These are phyloP conservation scores for Bedellia somnulentella DNA, from an alignment of 2,888 invertebrate species.

Conservation along the genomic window DNA sequence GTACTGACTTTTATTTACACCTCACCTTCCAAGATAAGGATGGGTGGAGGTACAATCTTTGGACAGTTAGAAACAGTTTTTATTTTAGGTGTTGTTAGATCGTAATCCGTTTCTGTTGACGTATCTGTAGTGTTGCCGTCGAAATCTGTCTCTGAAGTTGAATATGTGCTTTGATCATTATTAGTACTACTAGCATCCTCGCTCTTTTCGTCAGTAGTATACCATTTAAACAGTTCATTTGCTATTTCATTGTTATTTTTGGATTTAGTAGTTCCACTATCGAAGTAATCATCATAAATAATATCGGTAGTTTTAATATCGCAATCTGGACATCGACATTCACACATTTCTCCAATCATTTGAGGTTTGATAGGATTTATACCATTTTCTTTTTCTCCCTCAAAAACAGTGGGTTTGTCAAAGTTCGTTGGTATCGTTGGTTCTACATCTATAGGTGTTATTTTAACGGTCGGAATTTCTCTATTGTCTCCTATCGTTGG, in stretches of 20 bases:
- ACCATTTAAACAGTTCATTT: too few relatives aligned
- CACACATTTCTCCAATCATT: constrained; percentile 67
- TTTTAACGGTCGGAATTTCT: constrained; percentile 58
- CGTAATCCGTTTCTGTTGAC: constrained; percentile 13
- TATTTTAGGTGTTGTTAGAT: neutral
- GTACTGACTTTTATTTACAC: constrained; percentile 17
- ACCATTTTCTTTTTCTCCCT: constrained; percentile 15
- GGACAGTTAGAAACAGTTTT: constrained; percentile 20
- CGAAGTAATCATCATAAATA: constrained; percentile 35
- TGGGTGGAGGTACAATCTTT: constrained; percentile 62
- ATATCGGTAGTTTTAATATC: constrained; percentile 28
- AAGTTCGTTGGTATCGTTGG: constrained; percentile 42
- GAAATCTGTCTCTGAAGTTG: too few relatives aligned
- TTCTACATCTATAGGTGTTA: constrained; percentile 46
- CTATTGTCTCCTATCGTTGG: constrained; percentile 63
- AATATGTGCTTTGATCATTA: constrained; percentile 12
- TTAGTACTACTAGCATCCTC: constrained; percentile 6
- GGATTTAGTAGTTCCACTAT: constrained; percentile 18
- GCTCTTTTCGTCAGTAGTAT: too few relatives aligned
- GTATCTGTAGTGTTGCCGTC: constrained; percentile 23
- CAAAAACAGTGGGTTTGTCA: constrained; percentile 39
- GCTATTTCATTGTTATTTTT: constrained; percentile 7
- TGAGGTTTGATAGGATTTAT: too few relatives aligned
- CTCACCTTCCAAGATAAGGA: constrained; percentile 87
- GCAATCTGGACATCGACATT: constrained; percentile 73